Percentiles rank a stretch among this genome's conserved stretches.
Conservation (phyloP, 2,113 vertebrate genomes). For the Ailurus styani region DNA sequence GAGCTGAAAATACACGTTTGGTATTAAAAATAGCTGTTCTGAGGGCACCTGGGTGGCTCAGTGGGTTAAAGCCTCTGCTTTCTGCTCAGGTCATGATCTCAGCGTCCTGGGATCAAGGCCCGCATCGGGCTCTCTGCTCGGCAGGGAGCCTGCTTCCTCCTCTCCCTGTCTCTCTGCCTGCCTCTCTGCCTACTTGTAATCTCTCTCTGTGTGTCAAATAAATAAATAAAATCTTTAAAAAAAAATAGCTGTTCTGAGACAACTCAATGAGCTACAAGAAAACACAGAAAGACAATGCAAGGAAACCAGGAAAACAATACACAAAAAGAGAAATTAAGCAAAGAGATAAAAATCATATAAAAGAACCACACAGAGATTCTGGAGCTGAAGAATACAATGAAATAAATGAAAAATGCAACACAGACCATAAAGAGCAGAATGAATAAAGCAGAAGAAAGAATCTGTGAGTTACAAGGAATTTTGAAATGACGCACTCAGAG, state of each 20-base stretch:
- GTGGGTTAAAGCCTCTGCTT: no score
- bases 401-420: neutral
- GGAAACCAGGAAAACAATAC: neutral
- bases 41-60: no score
- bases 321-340: neutral
- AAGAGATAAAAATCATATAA: neutral
- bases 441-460: neutral
- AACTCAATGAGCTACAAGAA: neutral
- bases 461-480: neutral
- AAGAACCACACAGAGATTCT: neutral
- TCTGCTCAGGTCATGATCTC: no score
- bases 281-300: neutral
- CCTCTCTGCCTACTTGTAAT: no score
- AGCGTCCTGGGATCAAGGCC: no score
- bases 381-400: neutral
- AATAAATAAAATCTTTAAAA: no score
- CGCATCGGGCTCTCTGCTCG: no score
- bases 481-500: neutral
- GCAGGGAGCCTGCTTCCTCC: no score
- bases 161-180: no score
- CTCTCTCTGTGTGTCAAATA: no score
- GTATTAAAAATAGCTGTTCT: conserved; percentile 69
- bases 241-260: conserved; percentile 57
- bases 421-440: neutral
- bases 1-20: conserved; percentile 69